Conservation (phyloP, 2,888 invertebrate species). For the Pollenia labialis region DNA sequence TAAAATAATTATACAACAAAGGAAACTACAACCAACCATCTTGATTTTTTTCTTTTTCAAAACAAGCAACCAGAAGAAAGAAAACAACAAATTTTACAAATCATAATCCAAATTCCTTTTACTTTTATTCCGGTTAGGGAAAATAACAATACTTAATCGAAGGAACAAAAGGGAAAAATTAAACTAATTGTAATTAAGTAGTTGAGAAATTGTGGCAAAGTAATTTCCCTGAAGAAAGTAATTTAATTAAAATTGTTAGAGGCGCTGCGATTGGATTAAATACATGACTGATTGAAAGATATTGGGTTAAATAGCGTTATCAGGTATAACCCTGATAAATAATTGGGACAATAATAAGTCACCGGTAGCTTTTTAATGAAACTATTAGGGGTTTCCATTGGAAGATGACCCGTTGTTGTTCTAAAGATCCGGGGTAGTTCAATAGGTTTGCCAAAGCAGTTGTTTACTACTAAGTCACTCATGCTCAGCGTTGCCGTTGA, state of each 20-base stretch:
- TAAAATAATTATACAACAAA: slow-evolving; percentile 6
- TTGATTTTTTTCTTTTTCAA: background rate
- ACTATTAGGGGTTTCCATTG: too few species aligned
- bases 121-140: slow-evolving; percentile 18
- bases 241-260: slow-evolving; percentile 31
- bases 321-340: too few species aligned
- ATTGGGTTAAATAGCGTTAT: background rate
- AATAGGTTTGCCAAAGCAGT: too few species aligned
- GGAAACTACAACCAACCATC: slow-evolving; percentile 33
- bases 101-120: slow-evolving; percentile 9
- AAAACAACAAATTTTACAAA: slow-evolving; percentile 42
- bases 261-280: background rate
- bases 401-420: too few species aligned
- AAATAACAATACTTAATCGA: background rate
- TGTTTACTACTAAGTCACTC: too few species aligned
- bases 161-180: slow-evolving; percentile 33
- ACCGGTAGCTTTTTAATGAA: too few species aligned
- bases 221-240: slow-evolving; percentile 36
- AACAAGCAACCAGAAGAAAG: background rate
- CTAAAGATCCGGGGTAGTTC: too few species aligned
- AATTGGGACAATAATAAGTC: too few species aligned
- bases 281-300: background rate
- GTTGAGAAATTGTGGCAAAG: slow-evolving; percentile 59
- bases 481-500: too few species aligned
- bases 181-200: slow-evolving; percentile 68